Evolutionary conservation across 2,113 vertebrate genomes (phyloP).

Genomic region (Erythrocercus mccallii): DNA sequence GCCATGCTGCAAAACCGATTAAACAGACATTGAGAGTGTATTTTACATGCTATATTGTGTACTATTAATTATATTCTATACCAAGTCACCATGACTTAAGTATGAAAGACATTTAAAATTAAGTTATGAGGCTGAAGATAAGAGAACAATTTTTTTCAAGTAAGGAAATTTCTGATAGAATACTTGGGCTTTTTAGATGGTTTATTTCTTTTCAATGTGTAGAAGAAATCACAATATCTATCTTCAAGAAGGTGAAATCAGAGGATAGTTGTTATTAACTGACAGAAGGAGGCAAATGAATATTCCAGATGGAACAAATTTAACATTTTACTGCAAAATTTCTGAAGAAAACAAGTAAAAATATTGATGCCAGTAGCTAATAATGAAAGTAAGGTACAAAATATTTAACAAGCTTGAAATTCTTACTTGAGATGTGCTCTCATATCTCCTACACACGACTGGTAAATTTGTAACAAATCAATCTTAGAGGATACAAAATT

Average conservation of each 20-base stretch:
- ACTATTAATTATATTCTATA: not conserved
- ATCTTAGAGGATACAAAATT: not conserved
- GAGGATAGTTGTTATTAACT: not conserved
- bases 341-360: not conserved
- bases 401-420: not conserved
- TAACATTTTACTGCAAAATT: not conserved
- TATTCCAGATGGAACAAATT: not conserved
- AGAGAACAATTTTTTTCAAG: not conserved
- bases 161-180: not conserved
- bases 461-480: not conserved
- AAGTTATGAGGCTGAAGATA: not conserved
- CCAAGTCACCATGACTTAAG: not conserved
- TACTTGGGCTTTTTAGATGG: not conserved
- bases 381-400: not conserved
- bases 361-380: not conserved
- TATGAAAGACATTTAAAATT: not conserved
- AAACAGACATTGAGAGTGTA: not conserved
- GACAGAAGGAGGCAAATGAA: not conserved
- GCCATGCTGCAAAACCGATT: not conserved
- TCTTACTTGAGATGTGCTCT: not conserved
- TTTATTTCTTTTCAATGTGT: not conserved
- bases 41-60: not conserved
- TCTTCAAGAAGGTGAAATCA: not conserved
- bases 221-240: not conserved
- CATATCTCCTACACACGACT: not conserved